Percentiles rank a stretch among this genome's conserved stretches.
phyloP scores from a whole-genome alignment of 2,113 vertebrate species.

The Passer domesticus region DNA sequence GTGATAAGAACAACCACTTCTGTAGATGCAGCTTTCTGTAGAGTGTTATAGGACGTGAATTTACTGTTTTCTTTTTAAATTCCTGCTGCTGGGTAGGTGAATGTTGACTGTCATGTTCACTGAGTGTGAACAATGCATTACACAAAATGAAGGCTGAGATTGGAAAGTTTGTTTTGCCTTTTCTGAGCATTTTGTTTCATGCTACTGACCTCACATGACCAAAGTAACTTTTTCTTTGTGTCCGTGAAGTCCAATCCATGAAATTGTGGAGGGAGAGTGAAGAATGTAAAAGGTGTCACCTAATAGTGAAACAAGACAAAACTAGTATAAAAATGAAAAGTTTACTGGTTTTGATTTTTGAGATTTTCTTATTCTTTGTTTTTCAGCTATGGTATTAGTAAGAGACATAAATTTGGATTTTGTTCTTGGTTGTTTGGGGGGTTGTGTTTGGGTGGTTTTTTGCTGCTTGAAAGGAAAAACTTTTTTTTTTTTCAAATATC shows the following conservation, averaged over 20 bases:
- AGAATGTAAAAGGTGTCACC: background rate
- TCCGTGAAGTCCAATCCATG: background rate
- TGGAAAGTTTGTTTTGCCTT: background rate
- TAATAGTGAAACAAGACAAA: background rate
- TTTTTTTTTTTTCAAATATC: background rate
- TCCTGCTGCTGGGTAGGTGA: background rate
- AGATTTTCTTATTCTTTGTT: background rate
- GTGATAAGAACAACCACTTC: background rate
- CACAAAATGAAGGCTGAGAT: background rate
- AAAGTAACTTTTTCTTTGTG: background rate
- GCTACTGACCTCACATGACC: background rate
- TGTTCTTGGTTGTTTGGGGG: background rate
- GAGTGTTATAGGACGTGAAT: background rate
- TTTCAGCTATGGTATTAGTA: background rate
- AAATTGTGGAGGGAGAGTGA: background rate
- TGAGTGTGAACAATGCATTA: background rate
- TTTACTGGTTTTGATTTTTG: background rate
- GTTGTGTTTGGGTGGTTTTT: rapidly evolving
- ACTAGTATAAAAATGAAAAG: background rate
- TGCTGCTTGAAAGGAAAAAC: background rate
- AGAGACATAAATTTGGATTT: background rate
- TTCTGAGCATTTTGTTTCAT: background rate
- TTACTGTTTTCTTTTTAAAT: background rate
- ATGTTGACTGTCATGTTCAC: background rate
- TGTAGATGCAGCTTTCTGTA: background rate